Conservation (phyloP, 2,797 vertebrate species). For the Cirrhinus molitorella region DNA sequence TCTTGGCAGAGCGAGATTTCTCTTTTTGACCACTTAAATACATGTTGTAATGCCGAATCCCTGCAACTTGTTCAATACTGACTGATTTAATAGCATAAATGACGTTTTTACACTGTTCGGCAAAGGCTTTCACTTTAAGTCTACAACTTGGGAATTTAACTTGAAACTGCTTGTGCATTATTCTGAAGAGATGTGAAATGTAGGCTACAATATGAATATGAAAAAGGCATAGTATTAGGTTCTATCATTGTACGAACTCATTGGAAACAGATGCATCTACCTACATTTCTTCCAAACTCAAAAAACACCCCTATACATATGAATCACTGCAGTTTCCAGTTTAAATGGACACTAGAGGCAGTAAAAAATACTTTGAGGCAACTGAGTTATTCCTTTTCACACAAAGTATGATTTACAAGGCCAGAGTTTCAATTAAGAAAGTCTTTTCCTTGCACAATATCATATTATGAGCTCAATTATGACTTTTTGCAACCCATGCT, state of each 20-base stretch:
- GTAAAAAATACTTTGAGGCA: too few species aligned
- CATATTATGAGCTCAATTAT: too few species aligned
- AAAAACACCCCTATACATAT: too few species aligned
- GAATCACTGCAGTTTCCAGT: not conserved
- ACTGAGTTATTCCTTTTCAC: too few species aligned
- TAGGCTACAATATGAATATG: not conserved
- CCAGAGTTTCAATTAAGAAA: too few species aligned
- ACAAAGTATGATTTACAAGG: too few species aligned
- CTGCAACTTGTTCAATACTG: not conserved
- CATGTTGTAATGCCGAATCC: conserved; percentile 1
- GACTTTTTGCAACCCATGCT: too few species aligned
- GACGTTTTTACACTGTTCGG: not conserved
- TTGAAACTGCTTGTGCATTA: not conserved
- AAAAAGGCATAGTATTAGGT: not conserved
- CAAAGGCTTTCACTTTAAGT: not conserved
- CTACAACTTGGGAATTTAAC: not conserved
- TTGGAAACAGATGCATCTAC: not conserved
- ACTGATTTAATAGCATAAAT: not conserved
- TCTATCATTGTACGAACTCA: too few species aligned
- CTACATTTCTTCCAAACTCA: not conserved
- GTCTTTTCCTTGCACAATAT: too few species aligned
- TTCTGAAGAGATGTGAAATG: not conserved
- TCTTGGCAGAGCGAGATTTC: not conserved
- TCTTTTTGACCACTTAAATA: conserved; percentile 20
- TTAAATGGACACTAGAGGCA: too few species aligned